These are phyloP conservation scores for Caiman crocodilus DNA, from an alignment of 2,797 vertebrate species.

Conservation along the genomic window DNA sequence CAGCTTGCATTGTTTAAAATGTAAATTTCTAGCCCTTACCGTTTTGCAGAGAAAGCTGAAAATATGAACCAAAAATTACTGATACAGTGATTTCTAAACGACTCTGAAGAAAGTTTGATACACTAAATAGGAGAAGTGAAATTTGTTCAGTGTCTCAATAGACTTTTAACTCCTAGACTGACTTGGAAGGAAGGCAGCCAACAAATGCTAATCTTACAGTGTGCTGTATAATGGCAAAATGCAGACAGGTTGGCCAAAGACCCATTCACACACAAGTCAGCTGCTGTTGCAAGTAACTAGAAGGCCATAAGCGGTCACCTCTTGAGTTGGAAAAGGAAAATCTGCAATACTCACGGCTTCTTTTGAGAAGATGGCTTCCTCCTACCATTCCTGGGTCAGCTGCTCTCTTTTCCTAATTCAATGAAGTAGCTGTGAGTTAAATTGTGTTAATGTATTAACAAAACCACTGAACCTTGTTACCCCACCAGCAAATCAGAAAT, in stretches of 20 bases:
- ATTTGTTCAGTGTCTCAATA: not conserved
- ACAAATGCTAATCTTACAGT: not conserved
- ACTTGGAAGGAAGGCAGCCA: not conserved
- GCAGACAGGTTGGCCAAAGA: not conserved
- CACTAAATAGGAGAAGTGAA: not conserved
- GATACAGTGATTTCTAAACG: not conserved
- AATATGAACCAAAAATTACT: not conserved
- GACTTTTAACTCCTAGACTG: not conserved
- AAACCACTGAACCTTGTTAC: not conserved
- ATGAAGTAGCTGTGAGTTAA: not conserved
- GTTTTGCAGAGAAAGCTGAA: not conserved
- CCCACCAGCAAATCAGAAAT: not conserved
- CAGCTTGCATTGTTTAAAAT: not conserved
- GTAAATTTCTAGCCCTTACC: not conserved
- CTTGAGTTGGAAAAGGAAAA: not conserved
- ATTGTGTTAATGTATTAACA: not conserved
- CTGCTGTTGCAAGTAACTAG: not conserved
- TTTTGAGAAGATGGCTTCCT: not conserved
- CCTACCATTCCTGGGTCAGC: too few relatives aligned
- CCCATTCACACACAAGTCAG: not conserved
- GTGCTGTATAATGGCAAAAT: not conserved
- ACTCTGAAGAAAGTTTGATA: not conserved
- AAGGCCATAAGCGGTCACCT: not conserved
- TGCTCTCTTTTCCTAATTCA: too few relatives aligned
- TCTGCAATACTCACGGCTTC: not conserved